A percentile compares a stretch with the other conserved stretches of the same genome.
phyloP scores from a whole-genome alignment of 2,888 invertebrate species.

The Epirrhoe alternata region DNA sequence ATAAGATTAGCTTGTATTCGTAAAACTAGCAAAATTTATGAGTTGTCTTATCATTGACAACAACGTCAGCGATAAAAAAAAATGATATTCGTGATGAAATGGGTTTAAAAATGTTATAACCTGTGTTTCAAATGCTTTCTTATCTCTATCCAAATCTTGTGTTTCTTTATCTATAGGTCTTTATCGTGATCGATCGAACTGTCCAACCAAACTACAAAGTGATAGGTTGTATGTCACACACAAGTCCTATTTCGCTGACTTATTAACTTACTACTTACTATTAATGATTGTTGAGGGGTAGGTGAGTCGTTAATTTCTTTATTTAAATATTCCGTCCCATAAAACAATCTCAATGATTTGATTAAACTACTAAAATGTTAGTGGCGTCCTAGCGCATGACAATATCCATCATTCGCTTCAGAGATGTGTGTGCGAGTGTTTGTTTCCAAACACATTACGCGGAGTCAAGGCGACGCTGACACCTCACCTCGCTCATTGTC shows the following conservation, averaged over 20 bases:
- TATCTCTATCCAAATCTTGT: too few species aligned
- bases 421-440: not conserved
- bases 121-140: too few species aligned
- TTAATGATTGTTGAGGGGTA: not conserved
- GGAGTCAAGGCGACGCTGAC: not conserved
- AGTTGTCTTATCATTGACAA: constrained; percentile 3
- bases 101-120: not conserved
- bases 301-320: too few species aligned
- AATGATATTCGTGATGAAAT: not conserved
- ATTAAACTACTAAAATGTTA: not conserved
- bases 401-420: not conserved
- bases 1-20: not conserved
- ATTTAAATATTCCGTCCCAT: not conserved
- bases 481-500: not conserved
- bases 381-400: not conserved
- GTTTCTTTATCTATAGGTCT: not conserved
- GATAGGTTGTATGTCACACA: too few species aligned
- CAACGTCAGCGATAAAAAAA: not conserved
- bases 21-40: constrained; percentile 7
- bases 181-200: not conserved
- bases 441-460: not conserved
- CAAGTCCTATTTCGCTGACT: not conserved
- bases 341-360: not conserved
- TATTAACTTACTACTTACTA: too few species aligned
- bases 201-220: not conserved